phyloP scores from a whole-genome alignment of 1,140 invertebrate species.

The Delia radicum region DNA sequence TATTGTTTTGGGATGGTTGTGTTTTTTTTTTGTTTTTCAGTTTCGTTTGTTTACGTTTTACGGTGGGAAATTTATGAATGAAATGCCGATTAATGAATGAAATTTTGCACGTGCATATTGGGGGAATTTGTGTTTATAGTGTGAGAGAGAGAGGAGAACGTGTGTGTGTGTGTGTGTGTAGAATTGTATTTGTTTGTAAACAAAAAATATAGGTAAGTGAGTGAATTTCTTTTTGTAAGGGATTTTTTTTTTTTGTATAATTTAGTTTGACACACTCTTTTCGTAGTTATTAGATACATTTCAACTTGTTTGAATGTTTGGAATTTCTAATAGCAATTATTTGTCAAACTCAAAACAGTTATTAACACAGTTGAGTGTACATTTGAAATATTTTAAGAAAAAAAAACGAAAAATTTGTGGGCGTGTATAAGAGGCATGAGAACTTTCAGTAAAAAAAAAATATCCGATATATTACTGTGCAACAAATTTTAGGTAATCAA shows the following conservation, averaged over 20 bases:
- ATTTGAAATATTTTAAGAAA: too few species aligned
- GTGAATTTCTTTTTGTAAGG: neutral
- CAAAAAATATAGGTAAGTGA: neutral
- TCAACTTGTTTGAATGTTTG: too few species aligned
- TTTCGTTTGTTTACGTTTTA: conserved; percentile 32
- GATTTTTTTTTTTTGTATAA: neutral
- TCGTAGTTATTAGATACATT: neutral
- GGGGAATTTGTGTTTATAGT: neutral
- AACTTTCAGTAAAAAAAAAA: too few species aligned
- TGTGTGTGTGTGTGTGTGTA: neutral
- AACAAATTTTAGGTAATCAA: too few species aligned
- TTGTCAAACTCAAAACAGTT: too few species aligned
- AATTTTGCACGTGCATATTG: conserved; percentile 7
- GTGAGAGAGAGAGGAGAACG: neutral
- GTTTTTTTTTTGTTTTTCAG: neutral
- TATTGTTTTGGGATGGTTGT: conserved; percentile 29
- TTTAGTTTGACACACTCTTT: neutral
- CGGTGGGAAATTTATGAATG: conserved; percentile 41
- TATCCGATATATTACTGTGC: too few species aligned
- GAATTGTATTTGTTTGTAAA: conserved; percentile 11
- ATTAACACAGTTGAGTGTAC: too few species aligned
- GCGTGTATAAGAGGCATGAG: too few species aligned
- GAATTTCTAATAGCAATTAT: too few species aligned
- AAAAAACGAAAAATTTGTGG: too few species aligned
- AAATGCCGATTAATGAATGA: conserved; percentile 31